Evolutionary conservation across 2,113 vertebrate genomes (phyloP).

Genomic region (Protobothrops flavoviridis): DNA sequence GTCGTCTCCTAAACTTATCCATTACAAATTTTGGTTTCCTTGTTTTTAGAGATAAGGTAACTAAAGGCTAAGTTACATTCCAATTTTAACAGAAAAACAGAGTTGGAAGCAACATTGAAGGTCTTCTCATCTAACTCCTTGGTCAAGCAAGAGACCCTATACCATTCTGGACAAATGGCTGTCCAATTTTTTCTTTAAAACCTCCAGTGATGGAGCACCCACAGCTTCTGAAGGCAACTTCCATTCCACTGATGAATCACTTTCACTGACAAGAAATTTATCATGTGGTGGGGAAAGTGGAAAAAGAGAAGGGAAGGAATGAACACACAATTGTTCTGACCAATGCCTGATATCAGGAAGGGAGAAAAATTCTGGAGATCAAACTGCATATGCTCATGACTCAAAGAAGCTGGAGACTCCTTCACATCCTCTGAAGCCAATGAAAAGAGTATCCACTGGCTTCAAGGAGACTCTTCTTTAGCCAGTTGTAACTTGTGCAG

Average conservation of each 20-base stretch:
- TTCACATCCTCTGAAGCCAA: neutral
- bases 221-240: neutral
- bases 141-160: neutral
- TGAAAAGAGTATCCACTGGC: neutral
- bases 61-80: neutral
- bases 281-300: neutral
- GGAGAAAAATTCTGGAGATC: conserved; percentile 10
- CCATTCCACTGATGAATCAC: neutral
- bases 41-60: neutral
- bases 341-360: neutral
- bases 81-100: neutral
- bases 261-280: neutral
- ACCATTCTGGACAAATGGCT: neutral
- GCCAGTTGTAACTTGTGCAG: conserved; percentile 1
- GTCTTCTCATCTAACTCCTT: neutral
- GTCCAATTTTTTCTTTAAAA: neutral
- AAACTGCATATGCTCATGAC: neutral
- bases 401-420: neutral
- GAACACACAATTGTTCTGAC: rapidly evolving
- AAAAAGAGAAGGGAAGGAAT: neutral
- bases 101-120: neutral
- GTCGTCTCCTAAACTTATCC: neutral
- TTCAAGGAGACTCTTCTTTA: conserved; percentile 9
- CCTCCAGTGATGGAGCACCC: neutral
- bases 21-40: neutral